Base-by-base conservation (phyloP, 2,113 vertebrate genomes). In the Entomyzon cyanotis region DNA sequence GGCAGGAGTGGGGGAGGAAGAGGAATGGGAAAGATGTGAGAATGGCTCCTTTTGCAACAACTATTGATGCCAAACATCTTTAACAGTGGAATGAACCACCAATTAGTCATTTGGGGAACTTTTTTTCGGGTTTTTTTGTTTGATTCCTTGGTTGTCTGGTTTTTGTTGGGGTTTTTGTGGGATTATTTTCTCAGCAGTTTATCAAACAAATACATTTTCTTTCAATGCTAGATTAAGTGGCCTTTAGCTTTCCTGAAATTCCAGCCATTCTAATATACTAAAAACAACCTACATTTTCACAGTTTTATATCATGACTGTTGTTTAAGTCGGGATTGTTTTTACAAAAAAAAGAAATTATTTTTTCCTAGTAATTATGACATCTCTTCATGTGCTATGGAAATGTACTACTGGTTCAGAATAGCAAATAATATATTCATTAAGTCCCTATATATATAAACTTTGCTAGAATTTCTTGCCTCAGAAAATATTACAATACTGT, bases 381-480 rank as follows among this genome's bases (percentile, higher is more conserved):
- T 31, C 5, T 73, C 65, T 85, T 78, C 28, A 85, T 53, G 41
- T 91, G 14, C 24, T 24, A 60, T 62, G 47, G 15, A n/a, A 77
- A 83, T 18, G 8, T 8, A 9, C 30, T 86, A 82, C 60, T 91
- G 28, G 24, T 93, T 67, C 50, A 86, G 27, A 91, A 87, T 80
- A 91, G 11, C 76, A 91, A 94, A 74, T 85, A 79, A 74, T 70
- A 46, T 27, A 63, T 92, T 92, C 59, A 89, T 67, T 94, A 82
- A 74, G 9, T 22, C 46, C 60, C 20, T 22, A 90, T n/a, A 86
- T 41, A 90, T 58, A 94, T 71, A 50, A 55, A 84, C 39, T 39
- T 94, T 90, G 85, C 62, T 80, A 77, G 55, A 90, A 95, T 96
- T 84, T 96, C 60, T 21, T 71, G 31, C 84, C 67, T 3, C 2